Evolutionary conservation across 2,888 invertebrate species (phyloP).

Genomic region (Argyresthia goedartella): DNA sequence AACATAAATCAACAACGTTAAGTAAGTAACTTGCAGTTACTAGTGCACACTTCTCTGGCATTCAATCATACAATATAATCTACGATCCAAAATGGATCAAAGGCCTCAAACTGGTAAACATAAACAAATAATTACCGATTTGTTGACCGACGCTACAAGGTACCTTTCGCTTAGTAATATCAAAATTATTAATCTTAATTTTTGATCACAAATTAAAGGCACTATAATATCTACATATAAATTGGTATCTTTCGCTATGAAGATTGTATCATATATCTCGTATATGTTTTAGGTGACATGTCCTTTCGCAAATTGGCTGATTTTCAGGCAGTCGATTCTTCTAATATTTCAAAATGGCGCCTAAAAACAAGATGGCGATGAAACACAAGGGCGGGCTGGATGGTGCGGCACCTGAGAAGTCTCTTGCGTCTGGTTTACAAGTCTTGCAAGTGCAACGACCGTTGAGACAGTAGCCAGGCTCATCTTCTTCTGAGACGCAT

Average conservation of each 20-base stretch:
- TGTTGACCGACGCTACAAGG: no score
- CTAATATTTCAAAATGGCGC: conserved; percentile 35
- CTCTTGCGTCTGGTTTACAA: conserved; percentile 49
- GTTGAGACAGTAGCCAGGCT: conserved; percentile 52
- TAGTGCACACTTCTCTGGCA: background rate
- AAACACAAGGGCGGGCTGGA: conserved; percentile 23
- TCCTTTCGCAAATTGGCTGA: no score
- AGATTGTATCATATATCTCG: no score
- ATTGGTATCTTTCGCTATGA: no score
- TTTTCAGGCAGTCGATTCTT: background rate
- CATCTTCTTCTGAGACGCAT: conserved; percentile 57
- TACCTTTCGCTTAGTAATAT: no score
- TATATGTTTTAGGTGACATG: no score
- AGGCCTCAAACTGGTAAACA: background rate
- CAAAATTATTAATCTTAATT: no score
- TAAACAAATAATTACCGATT: no score
- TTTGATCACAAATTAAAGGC: no score
- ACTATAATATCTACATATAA: no score
- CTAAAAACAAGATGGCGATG: conserved; percentile 27
- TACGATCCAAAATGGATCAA: background rate
- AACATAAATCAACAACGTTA: conserved; percentile 3
- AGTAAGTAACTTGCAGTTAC: background rate
- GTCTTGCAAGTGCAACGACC: conserved; percentile 60
- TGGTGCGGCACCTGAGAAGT: conserved; percentile 41
- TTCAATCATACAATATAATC: background rate